Evolutionary conservation across 2,888 invertebrate species (phyloP).

Genomic region (Congeria kusceri): DNA sequence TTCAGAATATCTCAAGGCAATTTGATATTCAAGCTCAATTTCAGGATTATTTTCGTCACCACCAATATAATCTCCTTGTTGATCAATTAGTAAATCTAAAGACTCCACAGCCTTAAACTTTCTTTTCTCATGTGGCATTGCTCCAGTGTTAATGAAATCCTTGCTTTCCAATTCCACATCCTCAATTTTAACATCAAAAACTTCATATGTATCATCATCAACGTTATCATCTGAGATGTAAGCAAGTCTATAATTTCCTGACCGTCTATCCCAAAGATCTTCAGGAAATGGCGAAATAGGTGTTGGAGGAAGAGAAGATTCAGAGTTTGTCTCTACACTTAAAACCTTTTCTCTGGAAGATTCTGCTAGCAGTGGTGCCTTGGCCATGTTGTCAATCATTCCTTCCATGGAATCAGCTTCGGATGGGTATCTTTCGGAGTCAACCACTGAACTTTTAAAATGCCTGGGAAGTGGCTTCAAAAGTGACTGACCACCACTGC

Average conservation of each 20-base stretch:
- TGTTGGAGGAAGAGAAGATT: conserved; percentile 35
- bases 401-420: conserved; percentile 60
- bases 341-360: background rate
- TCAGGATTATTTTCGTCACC: conserved; percentile 27
- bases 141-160: conserved; percentile 1
- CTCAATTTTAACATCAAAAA: background rate
- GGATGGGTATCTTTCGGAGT: conserved; percentile 27
- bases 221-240: conserved; percentile 48
- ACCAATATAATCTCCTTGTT: conserved; percentile 46
- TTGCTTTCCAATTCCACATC: background rate
- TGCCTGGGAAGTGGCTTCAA: conserved; percentile 19
- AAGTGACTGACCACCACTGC: background rate
- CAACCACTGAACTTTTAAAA: conserved; percentile 34
- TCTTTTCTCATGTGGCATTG: conserved; percentile 5
- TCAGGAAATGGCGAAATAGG: conserved; percentile 39
- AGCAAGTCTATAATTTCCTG: conserved; percentile 50
- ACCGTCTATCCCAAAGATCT: conserved; percentile 31
- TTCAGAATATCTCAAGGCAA: conserved; percentile 22
- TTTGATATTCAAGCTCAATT: conserved; percentile 21
- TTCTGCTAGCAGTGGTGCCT: conserved; percentile 22
- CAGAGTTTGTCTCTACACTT: conserved; percentile 37
- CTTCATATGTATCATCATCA: conserved; percentile 45
- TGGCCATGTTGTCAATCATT: conserved; percentile 54
- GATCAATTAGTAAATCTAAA: conserved; percentile 26
- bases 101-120: conserved; percentile 24